These are phyloP conservation scores for Amblyopsis rosae DNA, from an alignment of 2,113 vertebrate genomes.

Conservation along the genomic window DNA sequence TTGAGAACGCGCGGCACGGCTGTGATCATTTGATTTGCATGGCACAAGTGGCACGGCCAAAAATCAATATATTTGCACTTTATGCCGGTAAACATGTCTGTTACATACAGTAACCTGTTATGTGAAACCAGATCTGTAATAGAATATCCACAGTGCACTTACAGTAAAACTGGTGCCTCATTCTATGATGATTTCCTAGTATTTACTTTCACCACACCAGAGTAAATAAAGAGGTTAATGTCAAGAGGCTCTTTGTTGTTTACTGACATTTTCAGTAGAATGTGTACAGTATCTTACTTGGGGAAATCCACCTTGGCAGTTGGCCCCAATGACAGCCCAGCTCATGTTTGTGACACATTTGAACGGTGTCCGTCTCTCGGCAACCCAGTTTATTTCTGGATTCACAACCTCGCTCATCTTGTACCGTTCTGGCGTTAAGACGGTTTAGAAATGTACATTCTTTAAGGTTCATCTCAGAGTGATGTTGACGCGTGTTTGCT, in stretches of 20 bases:
- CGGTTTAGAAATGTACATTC: neutral
- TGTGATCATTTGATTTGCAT: slow-evolving; percentile 66
- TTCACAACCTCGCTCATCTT: neutral
- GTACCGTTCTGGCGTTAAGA: neutral
- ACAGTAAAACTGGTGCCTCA: slow-evolving; percentile 12
- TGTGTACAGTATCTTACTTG: slow-evolving; percentile 50
- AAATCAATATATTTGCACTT: slow-evolving; percentile 61
- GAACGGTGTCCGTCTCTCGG: slow-evolving; percentile 68
- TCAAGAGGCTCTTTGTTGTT: slow-evolving; percentile 55
- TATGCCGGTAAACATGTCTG: slow-evolving; percentile 51
- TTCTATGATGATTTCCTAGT: slow-evolving; percentile 42
- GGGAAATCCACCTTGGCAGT: slow-evolving; percentile 69
- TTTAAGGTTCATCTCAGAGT: no score
- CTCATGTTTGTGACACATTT: slow-evolving; percentile 67
- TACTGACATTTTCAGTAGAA: slow-evolving; percentile 70
- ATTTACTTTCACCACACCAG: slow-evolving; percentile 42
- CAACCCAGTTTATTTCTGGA: slow-evolving; percentile 44
- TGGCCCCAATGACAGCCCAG: slow-evolving; percentile 62
- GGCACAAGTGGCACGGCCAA: slow-evolving; percentile 54
- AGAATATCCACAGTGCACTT: slow-evolving; percentile 53
- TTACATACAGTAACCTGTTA: slow-evolving; percentile 47
- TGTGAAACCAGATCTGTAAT: slow-evolving; percentile 59
- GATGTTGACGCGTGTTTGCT: no score
- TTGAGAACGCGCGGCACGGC: slow-evolving; percentile 48
- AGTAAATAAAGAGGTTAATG: slow-evolving; percentile 31